phyloP scores from a whole-genome alignment of 1,140 invertebrate genomes.

The Diuraphis noxia region DNA sequence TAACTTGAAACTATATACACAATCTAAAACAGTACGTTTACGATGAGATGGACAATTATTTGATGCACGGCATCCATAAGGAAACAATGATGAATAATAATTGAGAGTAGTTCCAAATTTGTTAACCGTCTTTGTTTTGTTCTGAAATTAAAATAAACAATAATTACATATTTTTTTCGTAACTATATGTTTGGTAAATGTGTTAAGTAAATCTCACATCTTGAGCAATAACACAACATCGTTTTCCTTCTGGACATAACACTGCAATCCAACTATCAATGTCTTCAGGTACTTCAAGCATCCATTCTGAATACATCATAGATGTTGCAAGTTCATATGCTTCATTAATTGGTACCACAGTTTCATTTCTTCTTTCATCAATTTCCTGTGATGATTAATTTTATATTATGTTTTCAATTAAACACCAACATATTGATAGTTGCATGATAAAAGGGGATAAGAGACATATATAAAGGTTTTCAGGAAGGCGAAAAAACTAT shows the following conservation, averaged over 20 bases:
- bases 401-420: background rate
- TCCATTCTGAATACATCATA: slow-evolving; percentile 90
- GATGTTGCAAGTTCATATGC: slow-evolving; percentile 51
- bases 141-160: slow-evolving; percentile 63
- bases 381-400: background rate
- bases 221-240: slow-evolving; percentile 76
- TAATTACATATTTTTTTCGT: background rate
- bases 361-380: background rate
- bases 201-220: slow-evolving; percentile 63
- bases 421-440: background rate
- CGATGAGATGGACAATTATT: slow-evolving; percentile 28
- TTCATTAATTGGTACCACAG: background rate
- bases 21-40: slow-evolving; percentile 73
- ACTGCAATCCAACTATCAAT: slow-evolving; percentile 80
- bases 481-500: too few species aligned
- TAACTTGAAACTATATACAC: slow-evolving; percentile 70
- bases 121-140: slow-evolving; percentile 72
- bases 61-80: slow-evolving; percentile 68
- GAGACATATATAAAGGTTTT: too few species aligned
- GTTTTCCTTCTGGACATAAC: slow-evolving; percentile 78
- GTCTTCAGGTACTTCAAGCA: slow-evolving; percentile 80
- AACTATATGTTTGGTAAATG: background rate
- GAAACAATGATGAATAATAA: slow-evolving; percentile 70
- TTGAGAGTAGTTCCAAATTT: slow-evolving; percentile 69
- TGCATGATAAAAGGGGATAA: too few species aligned